A percentile compares a stretch with the other conserved stretches of the same genome.
These are phyloP conservation scores for Byasa hedistus DNA, from an alignment of 2,888 invertebrate species.

Conservation along the genomic window DNA sequence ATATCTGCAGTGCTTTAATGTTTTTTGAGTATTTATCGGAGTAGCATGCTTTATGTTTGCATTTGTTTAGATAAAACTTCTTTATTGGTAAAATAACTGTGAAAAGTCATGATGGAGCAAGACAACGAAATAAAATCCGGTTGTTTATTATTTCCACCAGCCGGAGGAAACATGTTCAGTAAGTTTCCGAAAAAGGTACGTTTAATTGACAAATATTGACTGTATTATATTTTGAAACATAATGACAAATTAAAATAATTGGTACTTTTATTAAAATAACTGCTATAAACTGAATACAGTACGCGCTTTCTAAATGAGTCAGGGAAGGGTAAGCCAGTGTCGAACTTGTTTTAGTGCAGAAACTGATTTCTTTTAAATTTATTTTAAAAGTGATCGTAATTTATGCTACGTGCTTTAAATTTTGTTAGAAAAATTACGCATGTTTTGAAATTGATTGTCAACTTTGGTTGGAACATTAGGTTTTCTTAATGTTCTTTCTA, in stretches of 20 bases:
- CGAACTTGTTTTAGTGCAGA: constrained; percentile 25
- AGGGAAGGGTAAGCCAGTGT: constrained; percentile 28
- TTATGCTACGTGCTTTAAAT: no score
- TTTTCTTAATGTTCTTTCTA: no score
- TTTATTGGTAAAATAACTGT: background rate
- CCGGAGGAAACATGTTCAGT: constrained; percentile 81
- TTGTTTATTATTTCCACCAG: constrained; percentile 87
- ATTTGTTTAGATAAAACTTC: constrained; percentile 29
- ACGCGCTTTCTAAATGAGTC: constrained; percentile 31
- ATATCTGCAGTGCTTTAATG: constrained; percentile 19
- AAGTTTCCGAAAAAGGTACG: constrained; percentile 88
- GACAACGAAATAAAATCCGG: constrained; percentile 88
- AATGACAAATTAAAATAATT: no score
- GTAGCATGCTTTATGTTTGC: constrained; percentile 35
- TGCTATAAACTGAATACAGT: constrained; percentile 2
- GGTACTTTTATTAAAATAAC: background rate
- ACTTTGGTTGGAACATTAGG: no score
- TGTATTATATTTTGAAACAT: no score
- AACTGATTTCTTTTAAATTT: constrained; percentile 20
- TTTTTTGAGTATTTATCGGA: constrained; percentile 30
- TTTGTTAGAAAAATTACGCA: no score
- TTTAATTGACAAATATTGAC: background rate
- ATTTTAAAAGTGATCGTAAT: constrained; percentile 24
- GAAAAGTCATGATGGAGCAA: constrained; percentile 80
- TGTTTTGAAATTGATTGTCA: no score